These are phyloP conservation scores for Cnemophilus loriae DNA, from an alignment of 2,113 vertebrate genomes.

Conservation along the genomic window DNA sequence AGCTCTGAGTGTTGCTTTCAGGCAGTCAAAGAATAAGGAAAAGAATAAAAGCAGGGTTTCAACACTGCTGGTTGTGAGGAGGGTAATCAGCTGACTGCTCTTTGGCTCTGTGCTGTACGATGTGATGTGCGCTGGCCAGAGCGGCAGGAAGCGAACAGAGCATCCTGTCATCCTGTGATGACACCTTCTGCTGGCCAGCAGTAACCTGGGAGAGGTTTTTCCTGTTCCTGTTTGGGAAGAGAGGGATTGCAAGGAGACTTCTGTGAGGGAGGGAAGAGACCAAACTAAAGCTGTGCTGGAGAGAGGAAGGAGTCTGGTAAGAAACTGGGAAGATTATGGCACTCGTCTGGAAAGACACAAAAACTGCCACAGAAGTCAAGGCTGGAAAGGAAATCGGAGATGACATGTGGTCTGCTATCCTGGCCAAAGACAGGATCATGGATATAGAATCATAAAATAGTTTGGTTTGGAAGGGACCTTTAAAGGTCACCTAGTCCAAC, in stretches of 20 bases:
- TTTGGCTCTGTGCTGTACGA: neutral
- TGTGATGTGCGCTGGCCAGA: neutral
- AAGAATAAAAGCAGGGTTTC: neutral
- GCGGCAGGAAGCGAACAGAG: neutral
- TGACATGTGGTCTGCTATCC: accelerated
- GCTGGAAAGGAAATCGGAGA: neutral
- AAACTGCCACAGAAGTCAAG: neutral
- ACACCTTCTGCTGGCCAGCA: neutral
- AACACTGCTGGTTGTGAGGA: neutral
- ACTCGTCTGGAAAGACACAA: neutral
- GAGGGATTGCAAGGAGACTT: neutral
- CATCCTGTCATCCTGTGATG: neutral
- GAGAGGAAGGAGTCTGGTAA: neutral
- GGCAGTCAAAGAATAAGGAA: neutral
- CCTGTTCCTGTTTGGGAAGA: neutral
- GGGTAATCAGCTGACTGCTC: neutral
- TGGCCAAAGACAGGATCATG: neutral
- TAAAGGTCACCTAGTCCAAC: neutral
- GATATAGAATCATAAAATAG: neutral
- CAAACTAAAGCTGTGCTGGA: neutral
- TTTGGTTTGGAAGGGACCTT: neutral
- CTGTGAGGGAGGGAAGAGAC: too few relatives aligned
- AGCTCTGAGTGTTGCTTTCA: neutral
- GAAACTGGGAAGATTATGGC: neutral
- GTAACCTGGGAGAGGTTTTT: neutral